A percentile compares a stretch with the other conserved stretches of the same genome.
Evolutionary conservation across 2,888 invertebrate genomes (phyloP).

Genomic region (Eupelmus urozonus): DNA sequence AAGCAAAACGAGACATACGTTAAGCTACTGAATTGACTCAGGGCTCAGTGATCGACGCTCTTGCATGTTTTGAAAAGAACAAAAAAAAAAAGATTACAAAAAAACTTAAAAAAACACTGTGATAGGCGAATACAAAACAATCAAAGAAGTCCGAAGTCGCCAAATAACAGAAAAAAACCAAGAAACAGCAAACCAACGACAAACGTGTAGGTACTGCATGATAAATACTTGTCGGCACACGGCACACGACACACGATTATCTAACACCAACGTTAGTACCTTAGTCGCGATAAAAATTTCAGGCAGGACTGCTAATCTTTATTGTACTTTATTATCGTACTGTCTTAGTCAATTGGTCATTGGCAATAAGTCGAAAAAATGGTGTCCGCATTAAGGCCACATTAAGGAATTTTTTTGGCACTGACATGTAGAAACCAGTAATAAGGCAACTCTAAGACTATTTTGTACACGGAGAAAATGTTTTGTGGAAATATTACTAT

Average conservation of each 20-base stretch:
- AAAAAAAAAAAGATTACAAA: conserved; percentile 33
- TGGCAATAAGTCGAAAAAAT: no score
- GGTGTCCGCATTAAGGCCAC: not conserved
- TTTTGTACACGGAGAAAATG: no score
- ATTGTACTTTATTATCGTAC: conserved; percentile 23
- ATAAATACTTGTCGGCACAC: conserved; percentile 75
- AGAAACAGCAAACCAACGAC: conserved; percentile 76
- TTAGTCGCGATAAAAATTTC: conserved; percentile 67
- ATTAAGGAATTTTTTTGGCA: conserved; percentile 1
- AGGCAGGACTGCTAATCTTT: conserved; percentile 58
- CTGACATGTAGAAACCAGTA: not conserved
- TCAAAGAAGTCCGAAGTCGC: conserved; percentile 67
- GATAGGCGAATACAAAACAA: conserved; percentile 68
- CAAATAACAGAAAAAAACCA: conserved; percentile 66
- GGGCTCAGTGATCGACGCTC: conserved; percentile 57
- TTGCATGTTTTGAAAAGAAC: conserved; percentile 56
- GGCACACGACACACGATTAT: conserved; percentile 77
- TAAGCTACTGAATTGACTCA: conserved; percentile 42
- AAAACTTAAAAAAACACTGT: conserved; percentile 50
- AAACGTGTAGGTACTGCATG: conserved; percentile 73
- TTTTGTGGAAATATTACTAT: no score
- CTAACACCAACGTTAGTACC: conserved; percentile 77
- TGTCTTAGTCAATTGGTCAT: not conserved
- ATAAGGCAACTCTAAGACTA: conserved; percentile 17
- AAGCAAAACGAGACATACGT: conserved; percentile 39